phyloP scores from a whole-genome alignment of 2,797 vertebrate species.

The Mormyrus hasselquistii region DNA sequence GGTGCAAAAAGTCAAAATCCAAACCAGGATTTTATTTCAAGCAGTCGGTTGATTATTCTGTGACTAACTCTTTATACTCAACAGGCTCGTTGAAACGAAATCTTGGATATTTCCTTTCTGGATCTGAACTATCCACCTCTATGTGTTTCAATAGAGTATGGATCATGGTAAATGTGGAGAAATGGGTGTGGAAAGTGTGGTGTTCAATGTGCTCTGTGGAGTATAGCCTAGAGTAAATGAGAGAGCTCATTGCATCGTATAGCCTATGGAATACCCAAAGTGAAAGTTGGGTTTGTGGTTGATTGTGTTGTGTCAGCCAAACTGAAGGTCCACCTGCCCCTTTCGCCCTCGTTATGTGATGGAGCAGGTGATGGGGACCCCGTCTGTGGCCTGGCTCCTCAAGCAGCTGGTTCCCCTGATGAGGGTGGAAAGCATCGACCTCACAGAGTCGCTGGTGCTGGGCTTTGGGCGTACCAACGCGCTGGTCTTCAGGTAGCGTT shows the following conservation, averaged over 20 bases:
- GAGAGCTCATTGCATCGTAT: neutral
- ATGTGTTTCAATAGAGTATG: neutral
- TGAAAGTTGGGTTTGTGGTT: neutral
- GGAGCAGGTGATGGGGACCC: conserved; percentile 86
- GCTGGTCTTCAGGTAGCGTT: conserved; percentile 84
- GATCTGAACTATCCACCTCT: neutral
- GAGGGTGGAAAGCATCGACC: conserved; percentile 95
- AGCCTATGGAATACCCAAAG: neutral
- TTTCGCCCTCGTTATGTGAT: neutral
- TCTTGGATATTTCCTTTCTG: neutral
- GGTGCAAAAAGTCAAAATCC: neutral
- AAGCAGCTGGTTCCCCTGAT: conserved; percentile 96
- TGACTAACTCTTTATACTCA: neutral
- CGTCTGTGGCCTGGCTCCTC: conserved; percentile 88
- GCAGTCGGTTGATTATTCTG: neutral
- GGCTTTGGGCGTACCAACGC: conserved; percentile 97
- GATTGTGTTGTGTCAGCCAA: neutral
- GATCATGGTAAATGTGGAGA: neutral
- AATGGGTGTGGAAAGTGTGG: conserved; percentile 50
- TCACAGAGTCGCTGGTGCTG: conserved; percentile 92
- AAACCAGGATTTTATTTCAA: neutral
- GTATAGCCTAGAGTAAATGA: neutral
- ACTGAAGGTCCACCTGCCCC: neutral
- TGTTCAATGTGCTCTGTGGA: neutral
- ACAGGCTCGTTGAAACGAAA: neutral